Evolutionary conservation across 1,140 invertebrate species (phyloP), one percentile per base, ranked within the genome.

Genomic region (Orius insidiosus): DNA sequence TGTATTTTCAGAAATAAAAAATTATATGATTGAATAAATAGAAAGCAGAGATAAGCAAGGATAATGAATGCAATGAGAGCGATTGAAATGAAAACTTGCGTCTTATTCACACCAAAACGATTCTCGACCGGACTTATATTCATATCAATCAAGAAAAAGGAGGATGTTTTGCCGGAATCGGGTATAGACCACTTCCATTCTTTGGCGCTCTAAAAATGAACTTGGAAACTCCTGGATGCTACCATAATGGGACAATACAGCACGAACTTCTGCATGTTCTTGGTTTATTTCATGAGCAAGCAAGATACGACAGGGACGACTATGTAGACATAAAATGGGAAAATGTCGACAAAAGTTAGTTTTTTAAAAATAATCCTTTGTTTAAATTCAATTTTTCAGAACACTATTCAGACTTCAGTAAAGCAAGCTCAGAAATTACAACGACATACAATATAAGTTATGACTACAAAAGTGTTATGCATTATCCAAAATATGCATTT

Each of bases 401-500:
- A 1, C 68, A 64, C 14, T 71, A 74, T 53, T 67, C 74, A 53
- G 80, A 83, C 55, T 83, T 83, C 55, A 68, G 69, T 15, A 82
- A 80, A 56, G 79, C 79, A 50, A 41, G 49, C 1, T 37, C 49
- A 3, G 44, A 19, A 16, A 32, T 40, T 10, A 50, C 48, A 34
- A 50, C 55, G n/a, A 47, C 53, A 10, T 57, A 41, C 45, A 52
- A 51, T 15, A 47, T 59, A n/a, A 48, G 52, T 5, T 83, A 83
- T 53, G 82, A 87, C 60, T 85, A 78, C 55, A 70, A 71, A 42
- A 85, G 81, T 51, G 75, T 88, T 1, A 86, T 87, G 82, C 85
- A 88, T 59, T 87, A 88, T 55, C 81, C 78, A 0, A 65, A 70
- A 18, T 73, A 69, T 38, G 80, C 81, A 4, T 88, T 87, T 61